phyloP scores from a whole-genome alignment of 2,888 invertebrate species.

The Cloeon dipterum region DNA sequence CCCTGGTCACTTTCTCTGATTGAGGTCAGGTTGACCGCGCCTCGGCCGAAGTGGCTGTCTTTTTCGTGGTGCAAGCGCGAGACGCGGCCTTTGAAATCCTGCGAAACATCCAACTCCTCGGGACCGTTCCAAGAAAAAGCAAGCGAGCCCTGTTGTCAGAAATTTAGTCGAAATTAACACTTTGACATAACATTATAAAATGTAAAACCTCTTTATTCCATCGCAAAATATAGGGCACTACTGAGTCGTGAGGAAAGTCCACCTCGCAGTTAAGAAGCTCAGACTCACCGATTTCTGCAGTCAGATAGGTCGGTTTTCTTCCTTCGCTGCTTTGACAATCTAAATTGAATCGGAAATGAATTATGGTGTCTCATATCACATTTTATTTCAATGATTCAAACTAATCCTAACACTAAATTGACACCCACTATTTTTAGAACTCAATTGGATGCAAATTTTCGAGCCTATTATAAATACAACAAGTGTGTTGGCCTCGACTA shows the following conservation, averaged over 20 bases:
- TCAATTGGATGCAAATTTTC: too few relatives aligned
- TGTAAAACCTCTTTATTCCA: slow-evolving; percentile 66
- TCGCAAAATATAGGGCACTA: slow-evolving; percentile 64
- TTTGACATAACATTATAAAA: not conserved
- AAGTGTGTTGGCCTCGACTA: too few relatives aligned
- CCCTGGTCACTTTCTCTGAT: slow-evolving; percentile 77
- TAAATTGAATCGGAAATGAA: too few relatives aligned
- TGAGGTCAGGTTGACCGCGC: slow-evolving; percentile 62
- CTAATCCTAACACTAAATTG: too few relatives aligned
- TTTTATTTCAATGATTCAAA: too few relatives aligned
- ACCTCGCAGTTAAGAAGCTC: slow-evolving; percentile 64
- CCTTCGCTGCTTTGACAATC: too few relatives aligned
- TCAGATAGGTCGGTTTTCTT: slow-evolving; percentile 19
- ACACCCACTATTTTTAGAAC: too few relatives aligned
- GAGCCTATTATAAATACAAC: too few relatives aligned
- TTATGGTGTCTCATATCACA: too few relatives aligned
- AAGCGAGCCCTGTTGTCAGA: slow-evolving; percentile 36
- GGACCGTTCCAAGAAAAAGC: slow-evolving; percentile 67
- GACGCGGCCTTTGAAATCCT: slow-evolving; percentile 43
- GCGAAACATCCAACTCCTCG: slow-evolving; percentile 38
- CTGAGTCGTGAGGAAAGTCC: slow-evolving; percentile 66
- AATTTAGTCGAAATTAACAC: not conserved
- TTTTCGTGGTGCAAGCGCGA: not conserved
- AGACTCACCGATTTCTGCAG: slow-evolving; percentile 51
- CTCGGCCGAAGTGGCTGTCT: slow-evolving; percentile 25